Evolutionary conservation across 2,113 vertebrate species (phyloP), one percentile per base, ranked within the genome.

Genomic region (Platanista minor): DNA sequence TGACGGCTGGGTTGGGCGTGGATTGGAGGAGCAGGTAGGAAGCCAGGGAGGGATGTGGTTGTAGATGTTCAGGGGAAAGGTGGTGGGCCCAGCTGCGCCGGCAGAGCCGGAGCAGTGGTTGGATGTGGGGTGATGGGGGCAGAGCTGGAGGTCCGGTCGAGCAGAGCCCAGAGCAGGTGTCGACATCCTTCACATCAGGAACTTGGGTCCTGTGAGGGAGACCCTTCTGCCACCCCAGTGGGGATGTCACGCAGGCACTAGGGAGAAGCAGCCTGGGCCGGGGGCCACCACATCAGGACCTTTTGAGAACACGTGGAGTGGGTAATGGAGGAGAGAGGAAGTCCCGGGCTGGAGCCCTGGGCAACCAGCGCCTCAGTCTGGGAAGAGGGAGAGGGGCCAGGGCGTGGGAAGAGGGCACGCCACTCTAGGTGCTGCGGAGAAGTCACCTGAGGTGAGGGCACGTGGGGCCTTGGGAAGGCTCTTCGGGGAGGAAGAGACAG

Each of bases 351-450:
- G 29, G 23, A 49, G 33, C 23, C 41, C 33, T 49, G 21, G 33
- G 31, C 2, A 1, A 5, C 4, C 11, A 2, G 54, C 1, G 7
- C 20, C 27, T 62, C 5, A 2, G 31, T 20, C 41, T 6, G 20
- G 23, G 14, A 52, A 8, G 17, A 31, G 6, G 61, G 2, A 9
- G 25, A 2, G 33, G 18, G 25, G 33, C 8, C 0, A 0, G 21
- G 2, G 23, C 3, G 29, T 2, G 69, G 13, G 1, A n/a, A 8
- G 21, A 11, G 11, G 21, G 17, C 1, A 3, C 0, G 0, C 17
- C 8, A 21, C 62, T 31, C 15, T 4, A 21, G 29, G 5, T 27
- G 54, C 74, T 31, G 6, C 39, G 2, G 31, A 4, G 41, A 49
- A 9, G 20, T 9, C 57, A 0, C 3, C 36, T 1, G 10, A 29